Evolutionary conservation across 2,113 vertebrate species (phyloP).

Genomic region (Gnathonemus echidnorhynchus): DNA sequence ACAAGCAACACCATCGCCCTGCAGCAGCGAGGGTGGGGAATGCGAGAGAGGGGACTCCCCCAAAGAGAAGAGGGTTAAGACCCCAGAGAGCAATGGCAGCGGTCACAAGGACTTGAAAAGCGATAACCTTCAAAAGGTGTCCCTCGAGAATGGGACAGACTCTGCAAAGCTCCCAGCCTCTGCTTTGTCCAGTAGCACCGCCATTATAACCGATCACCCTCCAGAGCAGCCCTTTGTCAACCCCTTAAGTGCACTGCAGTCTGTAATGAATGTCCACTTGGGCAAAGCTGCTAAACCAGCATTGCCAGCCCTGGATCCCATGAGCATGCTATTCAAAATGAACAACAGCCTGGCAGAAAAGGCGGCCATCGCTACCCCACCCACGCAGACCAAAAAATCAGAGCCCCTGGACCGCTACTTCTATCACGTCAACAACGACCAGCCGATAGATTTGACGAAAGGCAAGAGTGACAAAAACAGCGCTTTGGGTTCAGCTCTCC

Average conservation of each 20-base stretch:
- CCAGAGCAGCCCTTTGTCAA: conserved; percentile 94
- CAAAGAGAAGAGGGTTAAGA: conserved; percentile 66
- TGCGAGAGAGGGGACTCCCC: conserved; percentile 68
- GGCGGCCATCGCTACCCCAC: conserved; percentile 83
- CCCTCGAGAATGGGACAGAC: conserved; percentile 60
- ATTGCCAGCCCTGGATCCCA: conserved; percentile 86
- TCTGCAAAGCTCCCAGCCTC: conserved; percentile 56
- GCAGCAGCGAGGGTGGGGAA: conserved; percentile 73
- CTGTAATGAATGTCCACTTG: conserved; percentile 98
- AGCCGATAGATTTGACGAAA: conserved; percentile 98
- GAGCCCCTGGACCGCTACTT: conserved; percentile 79
- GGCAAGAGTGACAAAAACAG: conserved; percentile 84
- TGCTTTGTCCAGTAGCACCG: conserved; percentile 71
- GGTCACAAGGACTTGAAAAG: conserved; percentile 54
- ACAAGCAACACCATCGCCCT: conserved; percentile 67
- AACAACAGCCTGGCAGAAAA: conserved; percentile 95
- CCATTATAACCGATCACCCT: conserved; percentile 86
- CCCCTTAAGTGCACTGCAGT: conserved; percentile 94
- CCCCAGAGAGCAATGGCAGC: conserved; percentile 60
- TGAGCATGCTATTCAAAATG: conserved; percentile 97
- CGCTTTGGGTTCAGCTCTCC: conserved; percentile 74
- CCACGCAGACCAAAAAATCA: conserved; percentile 75
- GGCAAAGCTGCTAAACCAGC: conserved; percentile 96
- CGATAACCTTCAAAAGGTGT: conserved; percentile 54
- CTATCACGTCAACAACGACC: conserved; percentile 84